Conservation (phyloP, 1,140 invertebrate species). For the Halesus radiatus region DNA sequence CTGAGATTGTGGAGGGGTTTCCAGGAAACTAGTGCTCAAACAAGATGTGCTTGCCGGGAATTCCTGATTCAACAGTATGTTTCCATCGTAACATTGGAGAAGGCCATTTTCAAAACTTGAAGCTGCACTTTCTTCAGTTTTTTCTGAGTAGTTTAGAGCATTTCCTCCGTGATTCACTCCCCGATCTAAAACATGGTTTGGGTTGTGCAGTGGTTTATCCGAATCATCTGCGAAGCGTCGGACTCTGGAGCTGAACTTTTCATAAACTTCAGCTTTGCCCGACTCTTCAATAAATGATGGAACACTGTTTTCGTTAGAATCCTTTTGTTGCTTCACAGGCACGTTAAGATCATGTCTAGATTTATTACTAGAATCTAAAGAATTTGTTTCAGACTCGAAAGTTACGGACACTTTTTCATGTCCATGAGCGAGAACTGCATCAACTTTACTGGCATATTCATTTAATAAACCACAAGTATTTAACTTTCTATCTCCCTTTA, state of each 20-base stretch:
- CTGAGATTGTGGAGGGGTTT: conserved; percentile 73
- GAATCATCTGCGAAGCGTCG: conserved; percentile 14
- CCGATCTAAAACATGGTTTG: conserved; percentile 77
- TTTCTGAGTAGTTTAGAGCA: conserved; percentile 72
- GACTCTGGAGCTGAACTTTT: background rate
- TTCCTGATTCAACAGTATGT: conserved; percentile 77
- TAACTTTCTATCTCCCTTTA: conserved; percentile 82
- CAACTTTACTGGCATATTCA: conserved; percentile 75
- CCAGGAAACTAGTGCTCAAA: conserved; percentile 76
- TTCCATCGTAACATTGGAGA: conserved; percentile 80
- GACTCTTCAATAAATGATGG: background rate
- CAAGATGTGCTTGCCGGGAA: conserved; percentile 79
- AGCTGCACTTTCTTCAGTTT: conserved; percentile 73
- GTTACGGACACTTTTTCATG: conserved; percentile 78
- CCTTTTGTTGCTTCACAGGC: background rate
- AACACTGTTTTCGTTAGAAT: background rate
- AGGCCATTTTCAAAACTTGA: conserved; percentile 85
- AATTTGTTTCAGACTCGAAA: conserved; percentile 73
- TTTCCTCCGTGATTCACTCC: conserved; percentile 83
- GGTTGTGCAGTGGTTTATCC: conserved; percentile 65
- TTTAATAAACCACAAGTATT: conserved; percentile 83
- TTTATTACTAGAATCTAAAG: background rate
- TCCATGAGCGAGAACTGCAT: conserved; percentile 71
- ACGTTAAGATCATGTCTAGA: no score
- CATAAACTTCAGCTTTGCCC: background rate